Evolutionary conservation across 2,113 vertebrate species (phyloP).

Genomic region (Nothobranchius furzeri): DNA sequence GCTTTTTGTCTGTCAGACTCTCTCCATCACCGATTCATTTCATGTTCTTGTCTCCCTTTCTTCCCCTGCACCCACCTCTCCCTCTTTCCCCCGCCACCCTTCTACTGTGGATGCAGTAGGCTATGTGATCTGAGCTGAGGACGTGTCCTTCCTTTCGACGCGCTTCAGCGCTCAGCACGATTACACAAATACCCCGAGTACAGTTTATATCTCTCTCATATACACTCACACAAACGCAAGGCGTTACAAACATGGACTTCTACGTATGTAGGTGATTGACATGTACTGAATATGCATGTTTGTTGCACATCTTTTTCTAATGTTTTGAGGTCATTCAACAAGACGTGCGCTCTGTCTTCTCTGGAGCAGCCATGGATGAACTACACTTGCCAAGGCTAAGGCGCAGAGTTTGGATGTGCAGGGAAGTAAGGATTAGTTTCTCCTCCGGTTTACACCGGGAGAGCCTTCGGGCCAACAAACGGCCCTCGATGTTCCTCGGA

Average conservation of each 20-base stretch:
- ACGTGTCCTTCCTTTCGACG: conserved; percentile 75
- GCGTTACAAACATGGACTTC: conserved; percentile 30
- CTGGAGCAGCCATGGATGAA: conserved; percentile 22
- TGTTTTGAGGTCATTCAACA: conserved; percentile 53
- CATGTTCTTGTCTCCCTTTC: conserved; percentile 46
- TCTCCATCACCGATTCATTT: conserved; percentile 55
- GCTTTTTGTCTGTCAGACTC: conserved; percentile 19
- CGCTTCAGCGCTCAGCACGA: conserved; percentile 70
- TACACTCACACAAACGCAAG: conserved; percentile 24
- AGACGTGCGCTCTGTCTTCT: conserved; percentile 37
- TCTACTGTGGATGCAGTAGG: conserved; percentile 60
- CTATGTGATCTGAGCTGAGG: conserved; percentile 74
- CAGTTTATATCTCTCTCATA: conserved; percentile 37
- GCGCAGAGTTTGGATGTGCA: conserved; percentile 43
- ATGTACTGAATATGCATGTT: conserved; percentile 34
- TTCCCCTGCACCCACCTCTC: conserved; percentile 36
- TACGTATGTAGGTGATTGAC: conserved; percentile 58
- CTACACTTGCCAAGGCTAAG: conserved; percentile 11
- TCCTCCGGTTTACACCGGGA: conserved; percentile 64
- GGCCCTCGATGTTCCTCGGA: conserved; percentile 66
- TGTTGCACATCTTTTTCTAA: conserved; percentile 37
- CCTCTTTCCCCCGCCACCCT: conserved; percentile 32
- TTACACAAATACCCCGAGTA: conserved; percentile 74
- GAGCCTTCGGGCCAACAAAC: conserved; percentile 65
- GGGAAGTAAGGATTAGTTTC: conserved; percentile 65